phyloP scores from a whole-genome alignment of 1,140 invertebrate species.

The Drosophila lowei region DNA sequence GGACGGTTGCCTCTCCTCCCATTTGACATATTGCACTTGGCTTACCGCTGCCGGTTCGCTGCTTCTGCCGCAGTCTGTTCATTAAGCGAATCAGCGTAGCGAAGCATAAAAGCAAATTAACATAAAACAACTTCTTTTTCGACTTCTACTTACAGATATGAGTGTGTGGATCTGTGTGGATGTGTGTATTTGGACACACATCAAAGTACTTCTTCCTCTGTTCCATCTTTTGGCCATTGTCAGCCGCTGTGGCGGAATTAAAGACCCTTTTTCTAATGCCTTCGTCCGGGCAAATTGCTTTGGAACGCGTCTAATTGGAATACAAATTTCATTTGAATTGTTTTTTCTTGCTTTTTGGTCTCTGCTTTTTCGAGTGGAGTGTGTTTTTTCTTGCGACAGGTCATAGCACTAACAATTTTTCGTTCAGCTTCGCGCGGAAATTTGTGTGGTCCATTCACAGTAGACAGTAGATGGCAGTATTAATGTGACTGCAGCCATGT shows the following conservation, averaged over 20 bases:
- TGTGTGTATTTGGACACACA: constrained; percentile 13
- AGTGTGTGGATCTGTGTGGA: no score
- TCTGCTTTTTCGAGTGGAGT: constrained; percentile 15
- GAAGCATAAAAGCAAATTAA: constrained; percentile 78
- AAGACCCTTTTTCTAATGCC: constrained; percentile 64
- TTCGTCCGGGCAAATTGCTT: constrained; percentile 66
- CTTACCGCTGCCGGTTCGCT: constrained; percentile 21
- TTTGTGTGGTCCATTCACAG: background rate
- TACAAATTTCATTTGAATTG: constrained; percentile 66
- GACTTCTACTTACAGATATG: constrained; percentile 47
- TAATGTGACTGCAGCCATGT: background rate
- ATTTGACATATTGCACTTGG: constrained; percentile 78
- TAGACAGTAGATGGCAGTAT: background rate
- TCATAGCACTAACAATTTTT: constrained; percentile 39
- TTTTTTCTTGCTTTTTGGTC: constrained; percentile 25
- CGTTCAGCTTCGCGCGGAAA: background rate
- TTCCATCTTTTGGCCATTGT: constrained; percentile 34
- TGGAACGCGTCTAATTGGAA: constrained; percentile 75
- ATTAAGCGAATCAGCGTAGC: constrained; percentile 80
- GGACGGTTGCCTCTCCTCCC: constrained; percentile 56
- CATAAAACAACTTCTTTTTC: constrained; percentile 77
- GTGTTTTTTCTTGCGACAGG: constrained; percentile 56
- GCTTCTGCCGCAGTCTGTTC: constrained; percentile 48
- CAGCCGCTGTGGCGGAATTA: constrained; percentile 70
- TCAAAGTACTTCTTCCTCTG: constrained; percentile 16